Conservation (phyloP, 2,113 vertebrate species). For the Kobus ellipsiprymnus region DNA sequence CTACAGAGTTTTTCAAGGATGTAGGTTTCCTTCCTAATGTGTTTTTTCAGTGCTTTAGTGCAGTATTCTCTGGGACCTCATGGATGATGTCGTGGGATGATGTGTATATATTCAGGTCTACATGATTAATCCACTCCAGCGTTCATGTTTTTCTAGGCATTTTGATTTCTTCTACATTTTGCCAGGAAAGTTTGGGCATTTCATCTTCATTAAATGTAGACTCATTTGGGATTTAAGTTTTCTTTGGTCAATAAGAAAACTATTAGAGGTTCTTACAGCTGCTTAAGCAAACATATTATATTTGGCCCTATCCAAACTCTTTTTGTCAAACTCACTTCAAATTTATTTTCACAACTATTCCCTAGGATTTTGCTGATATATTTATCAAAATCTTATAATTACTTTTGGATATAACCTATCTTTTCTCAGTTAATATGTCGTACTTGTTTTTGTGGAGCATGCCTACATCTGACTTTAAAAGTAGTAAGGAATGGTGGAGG, state of each 20-base stretch:
- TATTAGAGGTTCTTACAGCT: slow-evolving; percentile 1
- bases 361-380: background rate
- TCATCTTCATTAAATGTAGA: background rate
- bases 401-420: background rate
- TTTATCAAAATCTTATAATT: slow-evolving; percentile 15
- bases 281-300: slow-evolving; percentile 18
- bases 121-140: background rate
- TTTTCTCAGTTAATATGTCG: background rate
- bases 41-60: background rate
- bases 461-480: background rate
- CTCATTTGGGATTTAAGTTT: slow-evolving; percentile 9
- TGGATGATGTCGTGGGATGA: background rate
- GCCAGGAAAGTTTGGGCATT: background rate
- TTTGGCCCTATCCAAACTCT: background rate
- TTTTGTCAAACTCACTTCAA: background rate
- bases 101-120: background rate
- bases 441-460: background rate
- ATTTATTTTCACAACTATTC: background rate
- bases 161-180: slow-evolving; percentile 18
- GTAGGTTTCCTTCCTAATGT: background rate
- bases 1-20: background rate
- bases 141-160: slow-evolving; percentile 17
- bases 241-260: background rate
- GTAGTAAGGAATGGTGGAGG: background rate
- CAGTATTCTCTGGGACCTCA: background rate